Evolutionary conservation across 1,140 invertebrate species (phyloP), one percentile per base, ranked within the genome.

Genomic region (Heliothis subflexa): DNA sequence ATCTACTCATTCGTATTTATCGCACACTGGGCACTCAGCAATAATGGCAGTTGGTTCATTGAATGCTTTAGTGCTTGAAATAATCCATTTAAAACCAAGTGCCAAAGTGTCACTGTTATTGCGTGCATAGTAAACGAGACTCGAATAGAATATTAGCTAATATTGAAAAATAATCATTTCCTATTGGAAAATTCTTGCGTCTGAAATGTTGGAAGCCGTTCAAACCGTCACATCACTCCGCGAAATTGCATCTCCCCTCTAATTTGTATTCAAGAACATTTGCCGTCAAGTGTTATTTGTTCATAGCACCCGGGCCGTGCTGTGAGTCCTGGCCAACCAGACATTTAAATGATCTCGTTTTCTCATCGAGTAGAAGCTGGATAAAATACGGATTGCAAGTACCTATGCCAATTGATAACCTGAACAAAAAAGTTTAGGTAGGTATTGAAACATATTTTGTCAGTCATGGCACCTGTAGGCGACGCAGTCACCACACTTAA

Each of bases 221-320:
- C 84, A 83, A 84, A 89, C 85, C 79, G 86, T 88, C 89, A 88
- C 85, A 87, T 89, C 85, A 87, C 81, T 85, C 83, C 71, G 64
- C 81, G 79, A 87, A 86, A 89, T 91, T 91, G 88, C 88, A 89
- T 87, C 75, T 79, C 68, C 45, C 64, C 25, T 79, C 84, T 87
- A 88, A 88, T 91, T 89, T 87, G 87, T 91, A 91, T 91, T 91
- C 89, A 81, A 83, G 83, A 84, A 83, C 83, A 82, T 82, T 61
- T 49, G 18, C 81, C 79, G 73, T 52, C 54, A 57, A 75, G 79
- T 74, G 81, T 81, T 88, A 88, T 89, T 89, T 87, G 85, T 87
- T 87, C 81, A 79, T 80, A 45, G 61, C 70, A 45, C 45, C 50
- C 52, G 62, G 50, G 25, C 40, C 55, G 50, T 55, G 45, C 61